Base-by-base conservation (phyloP, 1,140 invertebrate genomes). In the Piezodorus guildinii region DNA sequence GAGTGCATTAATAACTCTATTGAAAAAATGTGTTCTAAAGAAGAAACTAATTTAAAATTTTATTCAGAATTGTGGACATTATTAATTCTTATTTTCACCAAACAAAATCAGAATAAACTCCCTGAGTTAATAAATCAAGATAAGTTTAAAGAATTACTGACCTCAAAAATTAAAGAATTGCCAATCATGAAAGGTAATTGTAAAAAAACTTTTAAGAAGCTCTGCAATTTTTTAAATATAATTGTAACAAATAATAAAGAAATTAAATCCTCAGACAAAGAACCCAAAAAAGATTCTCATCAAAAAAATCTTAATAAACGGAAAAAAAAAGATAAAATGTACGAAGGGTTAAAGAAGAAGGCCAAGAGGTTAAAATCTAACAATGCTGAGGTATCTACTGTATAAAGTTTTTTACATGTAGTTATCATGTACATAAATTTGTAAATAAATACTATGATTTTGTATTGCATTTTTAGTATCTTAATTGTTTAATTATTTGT, bases 21-120 rank as follows among this genome's bases (percentile, higher is more conserved):
- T 23, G 17, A 21, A 14, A 16, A 16, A 23, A 4, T 56, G 17
- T 21, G 17, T 56, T 16, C 19, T 1, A 5, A 19, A 21, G 9
- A 56, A 27, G 19, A 56, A 56, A 27, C 23, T 4, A 56, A 56
- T 15, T 23, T 23, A 16, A 56, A 56, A 56, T 56, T 23, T 56
- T 23, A 23, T 56, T 27, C 52, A 23, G 52, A 56, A 25, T 15
- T 56, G 1, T 23, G 17, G 17, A 9, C 17, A 23, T 16, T 56
- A 23, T 8, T 56, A 23, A 27, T 23, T 25, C 14, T 56, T 16
- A 56, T 56, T 23, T 23, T 56, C 27, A 56, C 15, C 3, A 56
- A 23, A 56, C 52, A 56, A 25, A 56, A 56, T 21, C 19, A 56
- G 10, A 23, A 19, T 23, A 19, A 56, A 16, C 12, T 56, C 4